phyloP scores from a whole-genome alignment of 2,797 vertebrate genomes.

The Capromys pilorides region DNA sequence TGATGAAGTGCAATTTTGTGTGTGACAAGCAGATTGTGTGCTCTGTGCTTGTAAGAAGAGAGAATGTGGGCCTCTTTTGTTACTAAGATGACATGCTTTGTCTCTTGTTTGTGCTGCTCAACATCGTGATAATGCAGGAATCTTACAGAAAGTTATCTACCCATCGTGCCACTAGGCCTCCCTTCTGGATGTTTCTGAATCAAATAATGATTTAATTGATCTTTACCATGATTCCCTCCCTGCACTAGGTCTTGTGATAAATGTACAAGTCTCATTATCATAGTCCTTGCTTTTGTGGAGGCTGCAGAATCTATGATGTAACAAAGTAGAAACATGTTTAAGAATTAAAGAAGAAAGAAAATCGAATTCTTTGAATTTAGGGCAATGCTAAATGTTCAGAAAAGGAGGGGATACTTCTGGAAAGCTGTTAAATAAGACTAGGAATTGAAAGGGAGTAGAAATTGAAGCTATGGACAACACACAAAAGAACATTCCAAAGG shows the following conservation, averaged over 20 bases:
- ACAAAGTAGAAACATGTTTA: slow-evolving; percentile 21
- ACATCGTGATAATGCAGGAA: not conserved
- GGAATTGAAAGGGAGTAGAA: not conserved
- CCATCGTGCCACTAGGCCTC: not conserved
- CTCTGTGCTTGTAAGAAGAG: slow-evolving; percentile 40
- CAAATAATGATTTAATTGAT: not conserved
- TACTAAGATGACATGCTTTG: not conserved
- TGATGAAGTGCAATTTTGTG: not conserved
- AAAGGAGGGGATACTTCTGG: not conserved
- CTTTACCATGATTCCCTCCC: not conserved
- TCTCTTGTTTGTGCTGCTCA: not conserved
- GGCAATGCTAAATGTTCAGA: not conserved
- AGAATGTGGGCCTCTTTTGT: slow-evolving; percentile 12
- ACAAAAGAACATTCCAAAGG: not conserved
- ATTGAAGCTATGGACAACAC: not conserved
- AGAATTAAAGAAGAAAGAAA: slow-evolving; percentile 15
- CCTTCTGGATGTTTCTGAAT: slow-evolving; percentile 31
- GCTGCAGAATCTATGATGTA: not conserved
- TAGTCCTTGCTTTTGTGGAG: not conserved
- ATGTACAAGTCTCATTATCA: not conserved
- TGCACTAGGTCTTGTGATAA: slow-evolving; percentile 6
- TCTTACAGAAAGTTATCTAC: not conserved
- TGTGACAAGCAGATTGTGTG: not conserved
- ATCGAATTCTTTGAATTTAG: not conserved
- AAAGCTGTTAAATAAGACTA: slow-evolving; percentile 28